A percentile compares a stretch with the other conserved stretches of the same genome.
Evolutionary conservation across 2,888 invertebrate genomes (phyloP).

Genomic region (Eueremaeus valkanovi): DNA sequence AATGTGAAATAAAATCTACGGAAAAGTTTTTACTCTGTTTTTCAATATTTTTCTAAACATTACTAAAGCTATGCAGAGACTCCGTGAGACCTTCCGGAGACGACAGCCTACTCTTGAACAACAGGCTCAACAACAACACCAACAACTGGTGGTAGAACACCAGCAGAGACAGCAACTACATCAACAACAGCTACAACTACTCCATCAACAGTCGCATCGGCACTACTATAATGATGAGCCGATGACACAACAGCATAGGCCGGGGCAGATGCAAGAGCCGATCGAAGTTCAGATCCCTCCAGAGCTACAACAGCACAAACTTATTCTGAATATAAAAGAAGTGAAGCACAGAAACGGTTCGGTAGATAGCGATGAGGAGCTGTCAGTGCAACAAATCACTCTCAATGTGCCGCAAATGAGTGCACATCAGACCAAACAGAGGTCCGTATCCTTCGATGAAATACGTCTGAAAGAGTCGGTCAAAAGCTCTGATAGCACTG

Average conservation of each 20-base stretch:
- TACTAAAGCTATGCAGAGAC: constrained; percentile 40
- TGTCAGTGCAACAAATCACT: constrained; percentile 24
- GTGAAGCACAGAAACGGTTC: neutral
- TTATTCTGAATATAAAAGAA: neutral
- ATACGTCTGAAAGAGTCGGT: constrained; percentile 26
- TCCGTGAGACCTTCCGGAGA: constrained; percentile 41
- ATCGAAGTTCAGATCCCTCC: neutral
- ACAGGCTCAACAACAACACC: constrained; percentile 28
- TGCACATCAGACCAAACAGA: constrained; percentile 20
- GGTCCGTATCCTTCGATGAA: constrained; percentile 41
- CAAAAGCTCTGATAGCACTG: neutral
- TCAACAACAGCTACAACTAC: neutral
- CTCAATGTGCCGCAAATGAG: constrained; percentile 34
- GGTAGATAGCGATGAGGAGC: constrained; percentile 10
- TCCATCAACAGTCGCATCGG: neutral
- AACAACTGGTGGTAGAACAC: neutral
- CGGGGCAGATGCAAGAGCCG: no score
- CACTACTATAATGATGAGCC: neutral
- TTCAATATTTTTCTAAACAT: constrained; percentile 33
- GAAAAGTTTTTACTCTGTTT: neutral
- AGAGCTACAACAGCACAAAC: neutral
- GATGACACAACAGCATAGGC: no score
- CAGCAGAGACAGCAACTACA: neutral
- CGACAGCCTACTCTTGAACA: constrained; percentile 34
- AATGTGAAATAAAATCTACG: neutral